Evolutionary conservation across 1,140 invertebrate species (phyloP), one percentile per base, ranked within the genome.

Genomic region (Panagrolaimus sp.): DNA sequence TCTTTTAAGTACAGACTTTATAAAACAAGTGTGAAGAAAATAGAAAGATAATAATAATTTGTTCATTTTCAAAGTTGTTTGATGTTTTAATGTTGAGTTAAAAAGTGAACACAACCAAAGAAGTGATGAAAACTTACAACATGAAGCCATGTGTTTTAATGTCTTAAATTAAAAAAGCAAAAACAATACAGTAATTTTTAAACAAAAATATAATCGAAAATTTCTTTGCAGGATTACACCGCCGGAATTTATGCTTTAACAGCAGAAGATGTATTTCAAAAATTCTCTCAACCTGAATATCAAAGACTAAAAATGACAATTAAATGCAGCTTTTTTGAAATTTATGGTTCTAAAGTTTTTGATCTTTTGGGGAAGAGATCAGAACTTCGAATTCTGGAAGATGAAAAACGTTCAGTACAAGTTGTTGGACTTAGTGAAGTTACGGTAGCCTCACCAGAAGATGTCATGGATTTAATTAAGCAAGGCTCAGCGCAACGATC

Each of bases 361-460:
- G 96, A 99, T 87, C 86, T 99, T 42, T 84, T 99, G 67, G 91
- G 93, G 69, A 91, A 93, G 75, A 98, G 98, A 84, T 88, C 90
- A 74, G 92, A 96, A 84, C 85, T 98, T n/a, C 87, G 94, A 64
- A 91, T 96, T 13, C 82, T 96, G 61, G 93, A 96, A 86, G 92
- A 96, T 85, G 91, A 90, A 67, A 92, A 92, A 80, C 89, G 91
- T 77, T 85, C 88, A 77, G 92, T 96, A 23, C 72, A 74, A 45
- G 48, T 96, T 45, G 92, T 96, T n/a, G 93, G 92, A 0, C 86
- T 96, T 25, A 91, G 90, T 66, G 93, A 96, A 84, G 89, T 89
- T 79, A 85, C 88, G 23, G 92, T 95, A 8, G 88, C 89, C 65
- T 88, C 87, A 78, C 91, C 93, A 66, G 92, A 95, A 82, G 92